Conservation (phyloP, 2,797 vertebrate species). For the Tenualosa thibaudeaui region DNA sequence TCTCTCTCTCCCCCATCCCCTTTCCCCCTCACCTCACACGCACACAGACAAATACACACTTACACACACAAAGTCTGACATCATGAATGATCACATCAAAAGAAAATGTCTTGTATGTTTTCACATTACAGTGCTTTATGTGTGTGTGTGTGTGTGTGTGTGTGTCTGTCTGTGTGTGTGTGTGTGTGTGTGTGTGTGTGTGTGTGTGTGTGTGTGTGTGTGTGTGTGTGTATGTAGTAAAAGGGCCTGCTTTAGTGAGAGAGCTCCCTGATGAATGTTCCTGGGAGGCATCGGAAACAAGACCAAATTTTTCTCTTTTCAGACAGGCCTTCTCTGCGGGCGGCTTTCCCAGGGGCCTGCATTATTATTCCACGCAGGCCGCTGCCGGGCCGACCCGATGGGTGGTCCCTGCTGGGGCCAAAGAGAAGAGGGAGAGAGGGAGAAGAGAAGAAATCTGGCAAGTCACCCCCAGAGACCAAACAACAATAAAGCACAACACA, state of each 20-base stretch:
- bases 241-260: slow-evolving; percentile 54
- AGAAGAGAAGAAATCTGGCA: slow-evolving; percentile 54
- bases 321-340: slow-evolving; percentile 72
- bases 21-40: neutral
- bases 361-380: slow-evolving; percentile 82
- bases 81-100: neutral
- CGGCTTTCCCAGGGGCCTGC: slow-evolving; percentile 78
- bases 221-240: neutral
- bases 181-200: neutral
- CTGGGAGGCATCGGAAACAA: slow-evolving; percentile 71
- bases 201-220: slow-evolving; percentile 17
- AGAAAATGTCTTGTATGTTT: neutral
- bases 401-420: slow-evolving; percentile 76
- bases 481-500: slow-evolving; percentile 65
- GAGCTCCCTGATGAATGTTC: slow-evolving; percentile 72
- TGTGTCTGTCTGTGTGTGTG: slow-evolving; percentile 12
- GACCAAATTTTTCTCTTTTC: slow-evolving; percentile 72
- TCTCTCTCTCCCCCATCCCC: neutral
- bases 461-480: slow-evolving; percentile 64
- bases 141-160: neutral
- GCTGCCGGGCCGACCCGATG: slow-evolving; percentile 75
- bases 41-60: neutral
- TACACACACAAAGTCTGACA: neutral
- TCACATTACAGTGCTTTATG: neutral
- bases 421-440: slow-evolving; percentile 60